These are phyloP conservation scores for Baryphthengus martii DNA, from an alignment of 2,113 vertebrate genomes.

Conservation along the genomic window DNA sequence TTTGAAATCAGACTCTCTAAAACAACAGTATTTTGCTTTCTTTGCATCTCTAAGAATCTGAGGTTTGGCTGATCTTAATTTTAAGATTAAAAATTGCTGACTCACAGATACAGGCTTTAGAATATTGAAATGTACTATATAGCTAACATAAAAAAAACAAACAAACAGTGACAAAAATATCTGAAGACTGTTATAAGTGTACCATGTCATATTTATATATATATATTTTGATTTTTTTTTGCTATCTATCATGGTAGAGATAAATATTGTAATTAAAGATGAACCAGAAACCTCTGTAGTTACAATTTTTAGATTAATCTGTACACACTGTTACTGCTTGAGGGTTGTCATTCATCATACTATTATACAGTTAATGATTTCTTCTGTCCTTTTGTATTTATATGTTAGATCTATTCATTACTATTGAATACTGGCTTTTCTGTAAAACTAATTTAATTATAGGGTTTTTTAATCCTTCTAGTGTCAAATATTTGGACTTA, in stretches of 20 bases:
- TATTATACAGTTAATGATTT: background rate
- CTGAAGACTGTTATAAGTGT: background rate
- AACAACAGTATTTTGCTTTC: background rate
- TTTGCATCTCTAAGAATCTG: background rate
- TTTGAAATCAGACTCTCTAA: background rate
- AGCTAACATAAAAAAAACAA: background rate
- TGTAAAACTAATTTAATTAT: background rate
- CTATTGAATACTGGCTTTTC: background rate
- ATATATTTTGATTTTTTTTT: background rate
- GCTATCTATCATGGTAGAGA: background rate
- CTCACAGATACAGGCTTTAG: background rate
- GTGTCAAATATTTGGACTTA: background rate
- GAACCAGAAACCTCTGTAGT: background rate
- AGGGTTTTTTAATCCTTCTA: background rate
- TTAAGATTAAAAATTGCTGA: background rate
- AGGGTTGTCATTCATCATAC: background rate
- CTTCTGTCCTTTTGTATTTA: background rate
- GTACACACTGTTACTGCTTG: background rate
- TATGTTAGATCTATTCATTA: background rate
- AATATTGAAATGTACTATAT: background rate
- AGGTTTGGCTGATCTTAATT: background rate
- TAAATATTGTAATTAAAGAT: background rate
- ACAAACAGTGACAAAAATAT: background rate
- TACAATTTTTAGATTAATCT: background rate
- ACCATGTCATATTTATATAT: background rate